Evolutionary conservation across 2,888 invertebrate species (phyloP).

Genomic region (Acleris sparsana): DNA sequence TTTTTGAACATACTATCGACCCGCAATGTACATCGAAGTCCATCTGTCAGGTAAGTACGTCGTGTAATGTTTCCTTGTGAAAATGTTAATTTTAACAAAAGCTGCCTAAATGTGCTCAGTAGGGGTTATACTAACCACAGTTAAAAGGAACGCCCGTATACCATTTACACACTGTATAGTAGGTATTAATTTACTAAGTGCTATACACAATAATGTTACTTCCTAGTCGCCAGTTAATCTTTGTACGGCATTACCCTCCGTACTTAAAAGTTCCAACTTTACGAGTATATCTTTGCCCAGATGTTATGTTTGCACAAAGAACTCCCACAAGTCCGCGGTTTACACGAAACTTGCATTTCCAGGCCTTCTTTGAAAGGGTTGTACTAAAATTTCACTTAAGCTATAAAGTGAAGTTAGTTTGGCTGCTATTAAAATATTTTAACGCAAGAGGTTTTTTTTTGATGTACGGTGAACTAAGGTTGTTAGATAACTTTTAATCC

Average conservation of each 20-base stretch:
- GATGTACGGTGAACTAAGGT: background rate
- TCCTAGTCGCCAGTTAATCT: background rate
- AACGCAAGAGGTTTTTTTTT: conserved; percentile 1
- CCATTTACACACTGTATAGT: too few species aligned
- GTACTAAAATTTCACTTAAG: conserved; percentile 21
- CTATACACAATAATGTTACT: too few species aligned
- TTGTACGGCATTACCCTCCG: conserved; percentile 1
- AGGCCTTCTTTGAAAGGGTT: conserved; percentile 31
- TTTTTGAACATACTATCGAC: too few species aligned
- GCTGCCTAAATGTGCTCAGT: too few species aligned
- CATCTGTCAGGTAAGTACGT: too few species aligned
- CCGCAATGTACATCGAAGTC: too few species aligned
- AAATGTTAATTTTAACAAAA: too few species aligned
- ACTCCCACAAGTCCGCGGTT: conserved; percentile 30
- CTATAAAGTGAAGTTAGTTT: conserved; percentile 11
- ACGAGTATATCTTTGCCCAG: conserved; percentile 13
- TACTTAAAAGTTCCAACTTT: conserved; percentile 23
- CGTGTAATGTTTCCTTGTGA: too few species aligned
- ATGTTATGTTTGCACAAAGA: conserved; percentile 17
- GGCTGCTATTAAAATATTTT: conserved; percentile 1
- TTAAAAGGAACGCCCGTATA: too few species aligned
- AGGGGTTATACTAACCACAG: too few species aligned
- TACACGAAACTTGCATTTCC: conserved; percentile 32
- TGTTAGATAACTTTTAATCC: too few species aligned
- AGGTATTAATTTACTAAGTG: too few species aligned